These are phyloP conservation scores for Halichoerus grypus DNA, from an alignment of 2,113 vertebrate species.

Conservation along the genomic window DNA sequence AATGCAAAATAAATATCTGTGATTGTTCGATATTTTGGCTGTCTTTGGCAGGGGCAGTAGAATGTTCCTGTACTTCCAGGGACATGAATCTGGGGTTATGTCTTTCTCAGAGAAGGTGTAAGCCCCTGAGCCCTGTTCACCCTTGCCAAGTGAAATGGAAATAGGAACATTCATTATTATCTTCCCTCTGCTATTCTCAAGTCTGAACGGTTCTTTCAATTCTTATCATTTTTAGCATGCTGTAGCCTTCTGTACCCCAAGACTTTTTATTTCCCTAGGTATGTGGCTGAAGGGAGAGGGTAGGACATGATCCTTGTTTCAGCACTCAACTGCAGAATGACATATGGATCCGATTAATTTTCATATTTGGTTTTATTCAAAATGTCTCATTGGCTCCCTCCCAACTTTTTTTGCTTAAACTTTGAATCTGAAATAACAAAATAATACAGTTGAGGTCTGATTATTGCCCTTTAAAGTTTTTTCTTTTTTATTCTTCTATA, in stretches of 20 bases:
- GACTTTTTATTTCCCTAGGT: neutral
- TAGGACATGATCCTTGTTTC: constrained; percentile 27
- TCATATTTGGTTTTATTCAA: constrained; percentile 42
- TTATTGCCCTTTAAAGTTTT: constrained; percentile 89
- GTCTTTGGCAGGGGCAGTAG: neutral
- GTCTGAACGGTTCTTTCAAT: neutral
- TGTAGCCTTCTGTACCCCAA: neutral
- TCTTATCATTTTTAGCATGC: neutral
- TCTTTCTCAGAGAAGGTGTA: neutral
- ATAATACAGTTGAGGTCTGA: constrained; percentile 87
- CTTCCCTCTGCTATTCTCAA: neutral
- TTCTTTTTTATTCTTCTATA: constrained; percentile 77
- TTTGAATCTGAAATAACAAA: constrained; percentile 88
- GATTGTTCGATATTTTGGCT: neutral
- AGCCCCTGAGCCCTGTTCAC: neutral
- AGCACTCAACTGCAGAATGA: constrained; percentile 47
- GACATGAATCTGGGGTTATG: neutral
- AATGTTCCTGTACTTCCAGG: neutral
- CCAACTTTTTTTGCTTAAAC: constrained; percentile 81
- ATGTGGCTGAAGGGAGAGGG: neutral
- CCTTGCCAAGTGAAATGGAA: neutral
- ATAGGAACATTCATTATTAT: neutral
- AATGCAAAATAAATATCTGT: neutral
- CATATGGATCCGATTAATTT: constrained; percentile 76
- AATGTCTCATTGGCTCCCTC: constrained; percentile 67